Percentiles rank a stretch among this genome's conserved stretches.
Evolutionary conservation across 1,140 invertebrate species (phyloP).

Genomic region (Brachionus plicatilis): DNA sequence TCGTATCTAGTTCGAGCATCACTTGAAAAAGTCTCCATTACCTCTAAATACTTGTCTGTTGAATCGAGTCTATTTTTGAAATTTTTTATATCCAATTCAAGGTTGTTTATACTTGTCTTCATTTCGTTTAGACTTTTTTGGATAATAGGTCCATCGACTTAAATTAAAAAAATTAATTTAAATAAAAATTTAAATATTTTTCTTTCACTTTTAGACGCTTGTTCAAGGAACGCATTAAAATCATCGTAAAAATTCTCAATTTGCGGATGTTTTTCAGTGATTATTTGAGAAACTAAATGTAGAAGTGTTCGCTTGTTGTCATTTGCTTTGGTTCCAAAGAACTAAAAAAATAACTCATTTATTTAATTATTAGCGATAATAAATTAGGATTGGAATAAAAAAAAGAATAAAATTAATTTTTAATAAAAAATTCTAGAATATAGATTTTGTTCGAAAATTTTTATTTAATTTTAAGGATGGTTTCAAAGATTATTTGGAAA

Average conservation of each 20-base stretch:
- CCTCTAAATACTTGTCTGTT: conserved; percentile 74
- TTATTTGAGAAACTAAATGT: conserved; percentile 81
- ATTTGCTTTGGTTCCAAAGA: conserved; percentile 85
- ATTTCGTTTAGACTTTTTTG: conserved; percentile 77
- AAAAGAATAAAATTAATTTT: no score
- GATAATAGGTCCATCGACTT: conserved; percentile 75
- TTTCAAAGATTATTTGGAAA: no score
- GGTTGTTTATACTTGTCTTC: conserved; percentile 73
- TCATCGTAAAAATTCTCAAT: conserved; percentile 76
- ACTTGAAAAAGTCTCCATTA: conserved; percentile 66
- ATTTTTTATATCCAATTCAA: conserved; percentile 80
- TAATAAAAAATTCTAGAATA: no score
- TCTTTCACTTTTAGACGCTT: conserved; percentile 55
- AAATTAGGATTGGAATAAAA: no score
- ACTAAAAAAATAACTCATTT: conserved; percentile 56
- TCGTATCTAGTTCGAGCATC: conserved; percentile 78
- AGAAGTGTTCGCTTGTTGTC: conserved; percentile 86
- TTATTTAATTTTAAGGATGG: no score
- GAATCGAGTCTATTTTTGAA: conserved; percentile 63
- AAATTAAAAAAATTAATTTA: not conserved
- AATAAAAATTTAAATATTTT: not conserved
- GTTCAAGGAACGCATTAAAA: conserved; percentile 67
- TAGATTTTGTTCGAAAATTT: no score
- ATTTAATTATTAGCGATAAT: no score
- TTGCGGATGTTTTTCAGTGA: conserved; percentile 81